Evolutionary conservation across 2,113 vertebrate species (phyloP).

Genomic region (Peucedramus taeniatus): DNA sequence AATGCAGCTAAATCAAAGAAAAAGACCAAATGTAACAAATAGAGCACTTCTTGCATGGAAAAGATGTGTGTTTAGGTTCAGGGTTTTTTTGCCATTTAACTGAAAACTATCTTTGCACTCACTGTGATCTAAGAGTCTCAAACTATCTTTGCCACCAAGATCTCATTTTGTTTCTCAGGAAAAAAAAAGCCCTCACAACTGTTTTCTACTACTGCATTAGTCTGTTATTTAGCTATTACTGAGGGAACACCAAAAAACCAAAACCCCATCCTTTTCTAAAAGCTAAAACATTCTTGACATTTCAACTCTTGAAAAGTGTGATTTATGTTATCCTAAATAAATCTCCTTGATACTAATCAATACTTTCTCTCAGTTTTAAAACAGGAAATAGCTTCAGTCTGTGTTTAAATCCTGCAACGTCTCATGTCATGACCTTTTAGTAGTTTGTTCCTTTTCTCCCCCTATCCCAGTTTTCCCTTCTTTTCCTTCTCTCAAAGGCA

Average conservation of each 20-base stretch:
- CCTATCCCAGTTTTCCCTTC: not conserved
- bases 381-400: slow-evolving; percentile 64
- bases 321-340: slow-evolving; percentile 26
- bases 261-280: not conserved
- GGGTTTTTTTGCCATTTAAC: not conserved
- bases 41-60: not conserved
- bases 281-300: not conserved
- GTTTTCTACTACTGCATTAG: not conserved
- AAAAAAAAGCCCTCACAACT: fast-evolving
- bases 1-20: not conserved
- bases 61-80: not conserved
- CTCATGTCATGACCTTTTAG: slow-evolving; percentile 46
- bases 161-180: not conserved
- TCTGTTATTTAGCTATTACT: not conserved
- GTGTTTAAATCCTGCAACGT: slow-evolving; percentile 35
- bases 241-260: not conserved
- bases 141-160: not conserved
- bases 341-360: slow-evolving; percentile 42
- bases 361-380: slow-evolving; percentile 55
- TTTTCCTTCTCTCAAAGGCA: not conserved
- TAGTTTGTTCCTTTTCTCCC: slow-evolving; percentile 2
- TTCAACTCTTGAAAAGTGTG: not conserved
- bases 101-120: not conserved
- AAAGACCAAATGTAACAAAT: fast-evolving
- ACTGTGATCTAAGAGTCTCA: not conserved